Evolutionary conservation across 1,140 invertebrate species (phyloP).

Genomic region (Trachymyrmex cornetzi): DNA sequence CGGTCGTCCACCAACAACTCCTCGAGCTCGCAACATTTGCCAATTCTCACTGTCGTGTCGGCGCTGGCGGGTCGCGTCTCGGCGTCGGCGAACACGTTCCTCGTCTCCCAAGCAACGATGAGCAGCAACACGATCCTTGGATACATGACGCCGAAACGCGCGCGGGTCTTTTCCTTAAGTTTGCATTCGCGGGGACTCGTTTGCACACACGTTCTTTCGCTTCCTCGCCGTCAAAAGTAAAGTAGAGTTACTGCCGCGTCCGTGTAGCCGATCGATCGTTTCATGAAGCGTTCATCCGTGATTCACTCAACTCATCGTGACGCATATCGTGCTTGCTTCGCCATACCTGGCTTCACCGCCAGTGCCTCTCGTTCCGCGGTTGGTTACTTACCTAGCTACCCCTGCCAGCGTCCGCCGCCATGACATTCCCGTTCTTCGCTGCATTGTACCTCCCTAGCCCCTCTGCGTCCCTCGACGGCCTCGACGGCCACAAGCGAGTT

Average conservation of each 20-base stretch:
- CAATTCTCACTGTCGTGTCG: constrained; percentile 73
- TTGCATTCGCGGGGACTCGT: neutral
- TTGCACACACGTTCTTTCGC: neutral
- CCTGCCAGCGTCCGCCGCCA: constrained; percentile 41
- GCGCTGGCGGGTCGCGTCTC: constrained; percentile 82
- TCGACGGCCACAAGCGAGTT: constrained; percentile 46
- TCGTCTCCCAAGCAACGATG: constrained; percentile 10
- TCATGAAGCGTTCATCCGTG: constrained; percentile 12
- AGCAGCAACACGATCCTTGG: constrained; percentile 56
- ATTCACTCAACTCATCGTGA: constrained; percentile 46
- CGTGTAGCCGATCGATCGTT: constrained; percentile 15
- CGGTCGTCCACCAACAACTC: constrained; percentile 90
- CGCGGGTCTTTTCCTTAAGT: neutral
- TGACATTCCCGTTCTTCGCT: constrained; percentile 20
- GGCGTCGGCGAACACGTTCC: constrained; percentile 71
- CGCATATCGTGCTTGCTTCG: neutral
- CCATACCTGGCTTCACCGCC: constrained; percentile 43
- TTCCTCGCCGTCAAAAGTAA: neutral
- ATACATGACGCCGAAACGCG: constrained; percentile 73
- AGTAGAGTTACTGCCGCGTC: neutral
- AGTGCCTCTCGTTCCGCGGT: neutral
- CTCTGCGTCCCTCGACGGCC: constrained; percentile 35
- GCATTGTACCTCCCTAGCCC: neutral
- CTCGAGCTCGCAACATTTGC: constrained; percentile 92
- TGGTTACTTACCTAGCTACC: constrained; percentile 15